Evolutionary conservation across 2,113 vertebrate species (phyloP), one percentile per base, ranked within the genome.

Genomic region (Chaetops frenatus): DNA sequence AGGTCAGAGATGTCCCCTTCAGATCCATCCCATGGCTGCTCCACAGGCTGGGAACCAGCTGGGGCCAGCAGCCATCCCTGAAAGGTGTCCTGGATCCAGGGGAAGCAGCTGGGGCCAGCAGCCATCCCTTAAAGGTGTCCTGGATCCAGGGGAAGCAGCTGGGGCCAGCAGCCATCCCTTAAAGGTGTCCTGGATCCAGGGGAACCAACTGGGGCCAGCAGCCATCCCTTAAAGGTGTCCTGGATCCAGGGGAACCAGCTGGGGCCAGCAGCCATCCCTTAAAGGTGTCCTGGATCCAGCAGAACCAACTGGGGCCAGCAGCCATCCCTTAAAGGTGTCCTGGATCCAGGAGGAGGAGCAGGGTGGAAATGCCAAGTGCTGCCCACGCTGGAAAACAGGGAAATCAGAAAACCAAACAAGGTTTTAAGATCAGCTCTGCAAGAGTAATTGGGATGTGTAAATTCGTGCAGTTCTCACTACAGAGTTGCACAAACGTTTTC

Each of bases 311-410:
- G n/a, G n/a, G n/a, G n/a, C n/a, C 38, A 38, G 38, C 36, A 83
- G 0, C 36, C 7, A 1, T 9, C 18, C 36, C 67, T 51, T 16
- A 1, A 6, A 56, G 1, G 3, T 28, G 23, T 18, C 35, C 21
- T 65, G 69, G 11, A 19, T 9, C 22, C 50, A 23, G 33, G 44
- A 57, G 50, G 7, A 57, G 58, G 23, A 13, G 18, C 64, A 67
- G 61, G 45, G 11, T 27, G 5, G 6, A 13, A 69, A 61, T 10
- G 54, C 83, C 45, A 15, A 67, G 71, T 15, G 53, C 77, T 81
- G 56, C 86, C 86, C 86, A 6, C 1, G 0, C 38, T 0, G 6
- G 33, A 9, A 53, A 88, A 27, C 10, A 6, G 58, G n/a, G 48
- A 71, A 86, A 62, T 10, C 56, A 20, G 9, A 33, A 42, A 83